Evolutionary conservation across 2,888 invertebrate species (phyloP).

Genomic region (Bombylius discolor): DNA sequence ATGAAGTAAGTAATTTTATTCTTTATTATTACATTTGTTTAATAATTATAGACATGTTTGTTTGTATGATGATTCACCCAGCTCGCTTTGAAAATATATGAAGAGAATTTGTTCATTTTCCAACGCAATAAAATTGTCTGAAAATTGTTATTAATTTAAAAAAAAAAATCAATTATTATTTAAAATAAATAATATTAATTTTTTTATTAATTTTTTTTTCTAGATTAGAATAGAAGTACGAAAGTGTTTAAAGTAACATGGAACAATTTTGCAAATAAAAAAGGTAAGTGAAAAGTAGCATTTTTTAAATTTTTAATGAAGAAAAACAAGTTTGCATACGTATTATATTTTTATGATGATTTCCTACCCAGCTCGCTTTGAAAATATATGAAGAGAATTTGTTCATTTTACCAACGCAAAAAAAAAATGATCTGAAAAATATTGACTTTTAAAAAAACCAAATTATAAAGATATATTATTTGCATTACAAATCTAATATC

Average conservation of each 20-base stretch:
- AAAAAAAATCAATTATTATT: neutral
- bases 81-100: slow-evolving; percentile 25
- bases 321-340: neutral
- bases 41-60: neutral
- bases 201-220: neutral
- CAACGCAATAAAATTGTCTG: slow-evolving; percentile 5
- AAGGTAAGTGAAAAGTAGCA: no score
- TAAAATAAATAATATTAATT: neutral
- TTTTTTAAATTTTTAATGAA: neutral
- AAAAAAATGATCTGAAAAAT: no score
- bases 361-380: slow-evolving; percentile 26
- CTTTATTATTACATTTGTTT: neutral
- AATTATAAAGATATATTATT: no score
- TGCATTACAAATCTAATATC: no score
- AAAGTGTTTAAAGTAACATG: neutral
- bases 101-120: slow-evolving; percentile 21
- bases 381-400: slow-evolving; percentile 22
- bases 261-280: no score
- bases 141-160: neutral
- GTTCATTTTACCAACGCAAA: slow-evolving; percentile 13
- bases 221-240: neutral
- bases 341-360: neutral
- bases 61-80: slow-evolving; percentile 16
- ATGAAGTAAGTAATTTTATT: neutral
- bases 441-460: no score